Evolutionary conservation across 2,113 vertebrate species (phyloP), one percentile per base, ranked within the genome.

Genomic region (Zosterops hypoxanthus): DNA sequence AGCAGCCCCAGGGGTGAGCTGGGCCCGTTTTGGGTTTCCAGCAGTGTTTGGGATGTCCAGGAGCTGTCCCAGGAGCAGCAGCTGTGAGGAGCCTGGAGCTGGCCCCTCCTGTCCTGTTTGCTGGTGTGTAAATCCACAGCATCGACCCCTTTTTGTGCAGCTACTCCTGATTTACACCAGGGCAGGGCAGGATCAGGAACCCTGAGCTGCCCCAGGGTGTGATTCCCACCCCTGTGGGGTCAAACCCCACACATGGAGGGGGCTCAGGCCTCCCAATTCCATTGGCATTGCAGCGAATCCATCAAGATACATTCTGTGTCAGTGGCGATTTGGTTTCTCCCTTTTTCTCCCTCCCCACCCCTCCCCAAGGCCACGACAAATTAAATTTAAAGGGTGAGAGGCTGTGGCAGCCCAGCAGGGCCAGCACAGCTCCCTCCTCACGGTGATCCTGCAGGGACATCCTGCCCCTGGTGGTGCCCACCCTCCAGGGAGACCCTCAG

Each of bases 1-100:
- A n/a, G n/a, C n/a, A n/a, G n/a, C n/a, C n/a, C n/a, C n/a, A n/a
- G n/a, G 24, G 61, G 7, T 1, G 29, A 55, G 61, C 33, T 14
- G 79, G 55, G 63, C 34, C 28, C 39, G 2, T 16, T 36, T 73
- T 6, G 85, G 11, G 12, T 10, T 46, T 20, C 55, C 86, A 95
- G 50, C 80, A 59, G 63, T 0, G n/a, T 12, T 49, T n/a, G 59
- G 71, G 61, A 23, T 24, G 22, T 34, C 8, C 0, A 0, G 85
- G 66, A 79, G 61, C 29, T 82, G 91, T 5, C 41, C 33, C 57
- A 47, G 7, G 12, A 53, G 3, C 28, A 90, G 77, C 55, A 73
- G 73, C 49, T 14, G 3, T 0, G 52, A 44, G 56, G 60, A 69
- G 39, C 19, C 61, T 1, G 0, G 56, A 7, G 21, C 0, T 0